Conservation (phyloP, 1,140 invertebrate species). For the Panagrolaimus sp. region DNA sequence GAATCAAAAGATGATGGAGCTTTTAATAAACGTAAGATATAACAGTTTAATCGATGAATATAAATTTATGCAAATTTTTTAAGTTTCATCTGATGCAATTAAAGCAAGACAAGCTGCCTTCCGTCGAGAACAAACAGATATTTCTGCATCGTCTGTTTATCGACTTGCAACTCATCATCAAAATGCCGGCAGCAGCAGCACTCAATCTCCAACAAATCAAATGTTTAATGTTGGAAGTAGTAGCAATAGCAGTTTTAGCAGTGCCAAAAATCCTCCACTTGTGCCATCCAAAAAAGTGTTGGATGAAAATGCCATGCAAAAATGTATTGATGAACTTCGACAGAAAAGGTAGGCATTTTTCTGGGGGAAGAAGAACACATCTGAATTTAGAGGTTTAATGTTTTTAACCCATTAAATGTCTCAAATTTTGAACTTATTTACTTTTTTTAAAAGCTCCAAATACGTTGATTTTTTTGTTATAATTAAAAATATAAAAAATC, state of each 20-base stretch:
- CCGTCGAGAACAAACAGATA: conserved; percentile 36
- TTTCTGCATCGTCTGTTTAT: conserved; percentile 19
- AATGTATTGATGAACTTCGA: conserved; percentile 44
- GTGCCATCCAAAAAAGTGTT: conserved; percentile 33
- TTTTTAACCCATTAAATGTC: too few species aligned
- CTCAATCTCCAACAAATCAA: not conserved
- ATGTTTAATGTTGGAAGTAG: not conserved
- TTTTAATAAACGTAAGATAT: conserved; percentile 9
- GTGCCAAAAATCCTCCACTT: conserved; percentile 17
- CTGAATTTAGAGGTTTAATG: too few species aligned
- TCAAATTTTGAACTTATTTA: too few species aligned
- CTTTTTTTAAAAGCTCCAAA: too few species aligned
- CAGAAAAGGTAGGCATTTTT: conserved; percentile 40
- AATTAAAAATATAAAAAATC: conserved; percentile 15
- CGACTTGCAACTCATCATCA: not conserved
- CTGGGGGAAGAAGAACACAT: too few species aligned
- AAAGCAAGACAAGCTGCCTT: conserved; percentile 28
- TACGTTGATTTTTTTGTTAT: too few species aligned
- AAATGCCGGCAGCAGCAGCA: not conserved
- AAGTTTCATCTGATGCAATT: conserved; percentile 32
- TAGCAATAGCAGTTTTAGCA: not conserved
- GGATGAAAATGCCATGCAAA: conserved; percentile 31
- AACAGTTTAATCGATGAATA: too few species aligned
- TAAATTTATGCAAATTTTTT: not conserved
- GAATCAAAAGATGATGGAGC: conserved; percentile 20